Evolutionary conservation across 92 coral and sea anemone genomes (phyloP).

Genomic region (Heliopora coerulea): DNA sequence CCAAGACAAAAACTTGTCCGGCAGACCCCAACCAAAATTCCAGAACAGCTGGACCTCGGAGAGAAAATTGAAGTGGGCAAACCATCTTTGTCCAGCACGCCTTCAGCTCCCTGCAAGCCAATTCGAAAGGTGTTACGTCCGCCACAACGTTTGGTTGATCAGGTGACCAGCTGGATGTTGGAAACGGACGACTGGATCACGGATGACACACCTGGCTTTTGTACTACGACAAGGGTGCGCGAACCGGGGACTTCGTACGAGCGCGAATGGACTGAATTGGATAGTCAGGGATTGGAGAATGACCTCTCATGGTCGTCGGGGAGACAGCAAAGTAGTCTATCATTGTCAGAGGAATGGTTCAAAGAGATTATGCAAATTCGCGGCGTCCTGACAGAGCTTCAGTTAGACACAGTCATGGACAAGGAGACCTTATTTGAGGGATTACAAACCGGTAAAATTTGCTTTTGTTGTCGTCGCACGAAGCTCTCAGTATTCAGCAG

Average conservation of each 20-base stretch:
- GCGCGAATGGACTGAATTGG: neutral
- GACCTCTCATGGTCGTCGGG: constrained; percentile 24
- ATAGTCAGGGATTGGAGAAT: neutral
- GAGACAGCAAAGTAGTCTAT: neutral
- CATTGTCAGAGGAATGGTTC: constrained; percentile 12
- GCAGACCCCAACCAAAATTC: neutral
- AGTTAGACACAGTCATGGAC: constrained; percentile 25
- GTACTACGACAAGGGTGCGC: neutral
- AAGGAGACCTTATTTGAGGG: constrained; percentile 6
- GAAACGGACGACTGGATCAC: neutral
- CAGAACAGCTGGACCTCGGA: neutral
- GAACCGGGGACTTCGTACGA: neutral
- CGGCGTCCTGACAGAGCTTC: constrained; percentile 24
- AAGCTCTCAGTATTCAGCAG: constrained; percentile 15
- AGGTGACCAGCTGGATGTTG: constrained; percentile 37
- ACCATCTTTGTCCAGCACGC: constrained; percentile 23
- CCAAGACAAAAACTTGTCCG: neutral
- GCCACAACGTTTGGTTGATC: constrained; percentile 27
- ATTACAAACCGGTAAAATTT: constrained; percentile 9
- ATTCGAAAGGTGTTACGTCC: constrained; percentile 31
- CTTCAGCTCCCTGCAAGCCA: neutral
- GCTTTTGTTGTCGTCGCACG: constrained; percentile 29
- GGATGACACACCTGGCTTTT: neutral
- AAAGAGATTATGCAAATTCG: constrained; percentile 20
- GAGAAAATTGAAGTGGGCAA: neutral